These are phyloP conservation scores for Polydrusus cervinus DNA, from an alignment of 2,888 invertebrate species.

Conservation along the genomic window DNA sequence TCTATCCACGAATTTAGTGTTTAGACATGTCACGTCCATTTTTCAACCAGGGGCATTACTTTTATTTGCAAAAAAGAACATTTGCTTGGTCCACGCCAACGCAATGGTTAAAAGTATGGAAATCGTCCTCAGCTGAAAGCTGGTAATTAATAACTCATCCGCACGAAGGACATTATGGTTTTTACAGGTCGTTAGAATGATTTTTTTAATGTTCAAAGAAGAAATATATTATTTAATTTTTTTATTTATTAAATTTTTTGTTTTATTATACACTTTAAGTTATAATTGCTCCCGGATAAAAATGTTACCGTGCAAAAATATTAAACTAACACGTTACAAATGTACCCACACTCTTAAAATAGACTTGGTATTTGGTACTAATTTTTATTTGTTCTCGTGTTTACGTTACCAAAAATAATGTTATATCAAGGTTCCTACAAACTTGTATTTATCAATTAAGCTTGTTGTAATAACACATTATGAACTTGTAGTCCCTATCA, in stretches of 20 bases:
- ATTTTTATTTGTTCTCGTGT: too few relatives aligned
- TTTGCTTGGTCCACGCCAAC: slow-evolving; percentile 18
- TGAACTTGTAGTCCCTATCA: too few relatives aligned
- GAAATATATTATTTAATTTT: background rate
- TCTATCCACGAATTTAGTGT: slow-evolving; percentile 15
- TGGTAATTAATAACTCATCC: slow-evolving; percentile 19
- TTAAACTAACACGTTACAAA: too few relatives aligned
- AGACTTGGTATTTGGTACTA: too few relatives aligned
- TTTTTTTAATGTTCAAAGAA: background rate
- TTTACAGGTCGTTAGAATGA: background rate
- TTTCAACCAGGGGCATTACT: slow-evolving; percentile 11
- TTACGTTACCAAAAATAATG: too few relatives aligned
- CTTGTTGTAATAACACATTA: too few relatives aligned
- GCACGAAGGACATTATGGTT: slow-evolving; percentile 4
- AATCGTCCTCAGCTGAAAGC: slow-evolving; percentile 20
- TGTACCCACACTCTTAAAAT: too few relatives aligned
- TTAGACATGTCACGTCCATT: slow-evolving; percentile 16
- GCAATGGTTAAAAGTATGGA: slow-evolving; percentile 11
- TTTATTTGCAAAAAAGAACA: slow-evolving; percentile 19
- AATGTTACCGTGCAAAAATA: too few relatives aligned
- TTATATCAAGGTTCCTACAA: too few relatives aligned
- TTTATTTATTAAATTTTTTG: background rate
- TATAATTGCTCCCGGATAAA: too few relatives aligned
- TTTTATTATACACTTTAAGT: background rate
- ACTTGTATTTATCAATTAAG: too few relatives aligned